Evolutionary conservation across 1,140 invertebrate species (phyloP).

Genomic region (Caenorhabditis brenneri): DNA sequence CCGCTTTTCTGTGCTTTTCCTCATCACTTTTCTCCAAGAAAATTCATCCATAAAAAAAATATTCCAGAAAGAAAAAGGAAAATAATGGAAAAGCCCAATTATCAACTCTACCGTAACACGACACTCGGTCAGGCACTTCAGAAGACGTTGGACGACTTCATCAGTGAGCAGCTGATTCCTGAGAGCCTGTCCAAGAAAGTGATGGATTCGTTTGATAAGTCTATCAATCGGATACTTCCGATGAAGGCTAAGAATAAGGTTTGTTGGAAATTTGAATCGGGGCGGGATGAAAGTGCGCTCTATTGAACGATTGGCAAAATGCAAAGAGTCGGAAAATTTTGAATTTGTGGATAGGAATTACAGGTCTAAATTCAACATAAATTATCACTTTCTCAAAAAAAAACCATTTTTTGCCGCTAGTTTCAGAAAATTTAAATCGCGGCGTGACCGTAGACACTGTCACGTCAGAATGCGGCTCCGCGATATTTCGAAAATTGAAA

Average conservation of each 20-base stretch:
- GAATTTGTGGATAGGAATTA: background rate
- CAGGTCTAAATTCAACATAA: background rate
- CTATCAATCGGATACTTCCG: slow-evolving; percentile 89
- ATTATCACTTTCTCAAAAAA: too few relatives aligned
- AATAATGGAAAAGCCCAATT: slow-evolving; percentile 73
- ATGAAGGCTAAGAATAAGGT: slow-evolving; percentile 70
- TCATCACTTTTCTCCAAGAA: background rate
- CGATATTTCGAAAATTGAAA: too few relatives aligned
- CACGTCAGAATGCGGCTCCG: too few relatives aligned
- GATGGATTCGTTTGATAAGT: slow-evolving; percentile 91
- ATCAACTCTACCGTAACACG: slow-evolving; percentile 96
- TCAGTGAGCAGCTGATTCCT: slow-evolving; percentile 82
- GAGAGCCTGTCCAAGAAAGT: slow-evolving; percentile 88
- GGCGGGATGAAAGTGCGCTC: too few relatives aligned
- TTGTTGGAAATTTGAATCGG: slow-evolving; percentile 61
- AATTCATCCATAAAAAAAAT: too few relatives aligned
- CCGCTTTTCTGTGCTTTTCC: background rate
- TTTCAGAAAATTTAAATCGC: too few relatives aligned
- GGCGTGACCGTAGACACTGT: too few relatives aligned
- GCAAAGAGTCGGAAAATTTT: background rate
- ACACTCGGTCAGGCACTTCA: slow-evolving; percentile 93
- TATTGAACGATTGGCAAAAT: too few relatives aligned
- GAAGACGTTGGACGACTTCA: slow-evolving; percentile 89
- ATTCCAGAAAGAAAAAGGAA: background rate
- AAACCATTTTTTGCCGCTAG: background rate